phyloP scores from a whole-genome alignment of 2,113 vertebrate genomes.

The Colius striatus region DNA sequence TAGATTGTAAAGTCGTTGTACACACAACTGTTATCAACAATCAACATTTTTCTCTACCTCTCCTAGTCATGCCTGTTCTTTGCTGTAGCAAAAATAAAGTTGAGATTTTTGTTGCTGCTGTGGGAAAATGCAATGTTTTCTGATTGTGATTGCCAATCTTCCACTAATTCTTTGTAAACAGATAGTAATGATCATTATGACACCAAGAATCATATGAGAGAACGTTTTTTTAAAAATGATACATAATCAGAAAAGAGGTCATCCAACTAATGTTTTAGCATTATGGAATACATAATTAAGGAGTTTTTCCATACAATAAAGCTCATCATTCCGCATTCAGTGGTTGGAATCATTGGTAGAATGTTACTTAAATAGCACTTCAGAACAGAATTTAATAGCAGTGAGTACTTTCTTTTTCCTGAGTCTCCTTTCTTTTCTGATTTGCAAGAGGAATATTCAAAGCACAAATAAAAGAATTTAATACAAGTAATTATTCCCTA shows the following conservation, averaged over 20 bases:
- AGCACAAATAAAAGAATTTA: not conserved
- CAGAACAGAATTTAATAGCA: slow-evolving; percentile 1
- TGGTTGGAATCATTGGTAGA: not conserved
- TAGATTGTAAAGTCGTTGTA: not conserved
- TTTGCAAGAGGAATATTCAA: not conserved
- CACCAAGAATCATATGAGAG: not conserved
- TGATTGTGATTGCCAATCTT: not conserved
- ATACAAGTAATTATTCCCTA: not conserved
- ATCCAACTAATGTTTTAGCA: slow-evolving; percentile 36
- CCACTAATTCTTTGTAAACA: not conserved
- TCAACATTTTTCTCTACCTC: not conserved
- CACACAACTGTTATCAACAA: not conserved
- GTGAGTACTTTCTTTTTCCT: slow-evolving; percentile 31
- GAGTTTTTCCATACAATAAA: slow-evolving; percentile 23
- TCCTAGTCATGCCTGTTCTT: not conserved
- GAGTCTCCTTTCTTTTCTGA: not conserved
- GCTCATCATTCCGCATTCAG: slow-evolving; percentile 45
- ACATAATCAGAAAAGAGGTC: not conserved
- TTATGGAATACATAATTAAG: slow-evolving; percentile 45
- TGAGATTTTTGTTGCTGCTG: not conserved
- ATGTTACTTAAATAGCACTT: slow-evolving; percentile 2
- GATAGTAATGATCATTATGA: not conserved
- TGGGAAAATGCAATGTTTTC: not conserved
- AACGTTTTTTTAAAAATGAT: slow-evolving; percentile 5
- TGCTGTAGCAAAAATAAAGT: not conserved